Conservation (phyloP, 1,140 invertebrate species). For the Prorops nasuta region DNA sequence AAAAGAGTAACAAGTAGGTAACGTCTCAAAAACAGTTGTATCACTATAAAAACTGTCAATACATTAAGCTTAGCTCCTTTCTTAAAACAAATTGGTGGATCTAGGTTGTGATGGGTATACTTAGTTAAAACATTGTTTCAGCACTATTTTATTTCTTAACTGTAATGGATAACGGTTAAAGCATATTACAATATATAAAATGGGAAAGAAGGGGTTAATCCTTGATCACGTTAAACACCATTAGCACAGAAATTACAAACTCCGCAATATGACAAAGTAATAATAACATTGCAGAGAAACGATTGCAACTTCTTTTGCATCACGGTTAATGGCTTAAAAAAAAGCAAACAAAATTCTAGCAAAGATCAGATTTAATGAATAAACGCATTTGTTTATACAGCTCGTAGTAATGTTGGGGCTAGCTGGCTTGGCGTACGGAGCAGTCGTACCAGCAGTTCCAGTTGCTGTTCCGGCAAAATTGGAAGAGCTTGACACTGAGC, state of each 20-base stretch:
- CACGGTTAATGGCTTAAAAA: too few relatives aligned
- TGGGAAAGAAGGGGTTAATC: neutral
- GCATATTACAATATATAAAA: neutral
- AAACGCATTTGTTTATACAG: slow-evolving; percentile 19
- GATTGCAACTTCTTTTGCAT: neutral
- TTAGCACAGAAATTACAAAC: neutral
- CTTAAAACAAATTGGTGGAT: too few relatives aligned
- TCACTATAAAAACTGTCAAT: too few relatives aligned
- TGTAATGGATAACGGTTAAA: slow-evolving; percentile 6
- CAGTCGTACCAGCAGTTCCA: slow-evolving; percentile 25
- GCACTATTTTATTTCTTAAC: too few relatives aligned
- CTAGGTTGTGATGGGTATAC: too few relatives aligned
- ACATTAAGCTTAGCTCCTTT: too few relatives aligned
- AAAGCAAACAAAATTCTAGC: neutral
- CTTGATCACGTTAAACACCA: neutral
- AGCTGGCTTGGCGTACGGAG: slow-evolving; percentile 26
- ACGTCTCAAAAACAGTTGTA: too few relatives aligned
- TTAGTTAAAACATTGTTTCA: too few relatives aligned
- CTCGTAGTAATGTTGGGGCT: slow-evolving; percentile 37
- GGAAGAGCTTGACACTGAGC: slow-evolving; percentile 43
- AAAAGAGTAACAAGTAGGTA: too few relatives aligned
- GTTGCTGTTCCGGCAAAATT: slow-evolving; percentile 21
- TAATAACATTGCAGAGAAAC: neutral
- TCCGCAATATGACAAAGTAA: neutral
- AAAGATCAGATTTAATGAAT: neutral